Conservation (phyloP, 1,140 invertebrate species). For the Drosophila virilis region DNA sequence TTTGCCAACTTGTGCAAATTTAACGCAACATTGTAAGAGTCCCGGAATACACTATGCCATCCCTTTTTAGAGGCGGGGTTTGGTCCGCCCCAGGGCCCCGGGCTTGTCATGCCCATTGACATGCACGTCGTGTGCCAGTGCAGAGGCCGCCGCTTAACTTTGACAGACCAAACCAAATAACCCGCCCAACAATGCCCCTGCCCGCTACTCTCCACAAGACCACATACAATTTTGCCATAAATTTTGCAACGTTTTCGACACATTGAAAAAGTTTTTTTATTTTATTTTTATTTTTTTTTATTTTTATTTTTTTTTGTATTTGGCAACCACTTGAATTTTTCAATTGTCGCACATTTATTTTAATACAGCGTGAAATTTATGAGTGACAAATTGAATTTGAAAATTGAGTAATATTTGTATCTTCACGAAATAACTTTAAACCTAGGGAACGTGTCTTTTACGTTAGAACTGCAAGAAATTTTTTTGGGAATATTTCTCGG, state of each 20-base stretch:
- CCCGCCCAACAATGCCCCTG: slow-evolving; percentile 18
- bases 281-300: too few species aligned
- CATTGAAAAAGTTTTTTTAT: slow-evolving; percentile 46
- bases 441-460: not conserved
- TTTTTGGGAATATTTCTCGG: not conserved
- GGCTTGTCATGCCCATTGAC: slow-evolving; percentile 58
- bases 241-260: slow-evolving; percentile 60
- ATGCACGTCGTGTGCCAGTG: slow-evolving; percentile 77
- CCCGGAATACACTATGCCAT: not conserved
- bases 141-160: slow-evolving; percentile 78
- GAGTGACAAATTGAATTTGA: slow-evolving; percentile 80
- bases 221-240: slow-evolving; percentile 59
- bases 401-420: slow-evolving; percentile 55
- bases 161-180: slow-evolving; percentile 61
- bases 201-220: not conserved
- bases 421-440: slow-evolving; percentile 7
- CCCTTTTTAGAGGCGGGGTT: slow-evolving; percentile 27
- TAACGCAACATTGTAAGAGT: slow-evolving; percentile 71
- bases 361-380: slow-evolving; percentile 81
- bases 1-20: slow-evolving; percentile 73
- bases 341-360: slow-evolving; percentile 79
- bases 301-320: too few species aligned
- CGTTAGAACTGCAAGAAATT: not conserved
- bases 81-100: slow-evolving; percentile 22
- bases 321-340: slow-evolving; percentile 52